These are phyloP conservation scores for Phengaris arion DNA, from an alignment of 2,888 invertebrate species.

Conservation along the genomic window DNA sequence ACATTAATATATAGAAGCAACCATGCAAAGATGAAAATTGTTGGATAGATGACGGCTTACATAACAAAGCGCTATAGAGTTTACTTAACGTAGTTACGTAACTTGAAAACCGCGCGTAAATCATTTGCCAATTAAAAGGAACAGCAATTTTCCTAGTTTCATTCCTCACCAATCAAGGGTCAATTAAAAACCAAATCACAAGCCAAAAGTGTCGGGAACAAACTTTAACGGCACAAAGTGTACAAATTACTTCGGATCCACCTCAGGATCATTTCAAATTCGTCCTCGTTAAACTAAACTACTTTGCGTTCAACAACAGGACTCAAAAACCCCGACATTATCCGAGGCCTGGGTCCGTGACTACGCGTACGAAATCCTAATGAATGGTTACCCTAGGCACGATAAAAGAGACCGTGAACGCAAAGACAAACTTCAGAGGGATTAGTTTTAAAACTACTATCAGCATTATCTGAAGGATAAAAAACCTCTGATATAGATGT, in stretches of 20 bases:
- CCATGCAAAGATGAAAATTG: neutral
- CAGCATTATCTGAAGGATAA: neutral
- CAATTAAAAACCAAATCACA: conserved; percentile 6
- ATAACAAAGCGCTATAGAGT: no score
- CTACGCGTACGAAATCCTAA: conserved; percentile 41
- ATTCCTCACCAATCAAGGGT: neutral
- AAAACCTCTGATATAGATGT: no score
- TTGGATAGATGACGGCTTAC: neutral
- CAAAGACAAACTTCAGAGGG: conserved; percentile 42
- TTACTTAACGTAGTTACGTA: no score
- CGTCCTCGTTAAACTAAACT: conserved; percentile 31
- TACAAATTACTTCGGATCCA: conserved; percentile 21
- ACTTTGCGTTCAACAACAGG: conserved; percentile 35
- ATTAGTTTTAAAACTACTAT: conserved; percentile 37
- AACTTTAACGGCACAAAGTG: conserved; percentile 21
- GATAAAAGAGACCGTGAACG: conserved; percentile 57
- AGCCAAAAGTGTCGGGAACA: neutral
- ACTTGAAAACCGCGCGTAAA: neutral
- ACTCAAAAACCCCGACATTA: conserved; percentile 41
- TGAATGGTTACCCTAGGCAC: conserved; percentile 45
- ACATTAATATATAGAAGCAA: neutral
- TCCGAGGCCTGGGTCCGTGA: conserved; percentile 37
- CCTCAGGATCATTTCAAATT: conserved; percentile 28
- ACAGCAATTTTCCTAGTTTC: neutral
- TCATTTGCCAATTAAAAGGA: neutral